Conservation (phyloP, 1,140 invertebrate genomes). For the Centruroides sculpturatus region DNA sequence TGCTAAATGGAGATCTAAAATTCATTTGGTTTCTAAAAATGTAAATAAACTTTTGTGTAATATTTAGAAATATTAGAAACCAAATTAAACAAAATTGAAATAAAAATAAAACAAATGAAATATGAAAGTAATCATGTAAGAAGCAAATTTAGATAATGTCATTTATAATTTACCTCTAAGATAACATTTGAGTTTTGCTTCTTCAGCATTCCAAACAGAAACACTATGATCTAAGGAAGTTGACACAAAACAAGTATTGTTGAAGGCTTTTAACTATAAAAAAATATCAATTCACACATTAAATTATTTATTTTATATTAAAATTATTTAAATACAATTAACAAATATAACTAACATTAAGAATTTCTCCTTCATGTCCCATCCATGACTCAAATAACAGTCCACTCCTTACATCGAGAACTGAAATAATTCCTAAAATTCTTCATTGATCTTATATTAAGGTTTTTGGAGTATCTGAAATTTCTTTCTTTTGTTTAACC, state of each 20-base stretch:
- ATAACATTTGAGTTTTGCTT: conserved; percentile 67
- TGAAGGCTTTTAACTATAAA: conserved; percentile 36
- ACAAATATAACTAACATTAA: conserved; percentile 18
- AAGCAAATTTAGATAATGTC: neutral
- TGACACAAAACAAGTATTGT: conserved; percentile 64
- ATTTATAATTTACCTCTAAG: conserved; percentile 50
- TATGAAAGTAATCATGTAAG: conserved; percentile 27
- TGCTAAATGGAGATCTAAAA: too few species aligned
- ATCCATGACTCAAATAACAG: conserved; percentile 68
- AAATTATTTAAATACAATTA: neutral
- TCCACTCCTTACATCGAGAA: conserved; percentile 73
- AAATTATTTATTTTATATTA: neutral
- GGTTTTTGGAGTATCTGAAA: too few species aligned
- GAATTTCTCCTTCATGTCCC: conserved; percentile 76
- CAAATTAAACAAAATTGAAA: too few species aligned
- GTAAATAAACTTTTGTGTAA: too few species aligned
- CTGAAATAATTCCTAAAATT: conserved; percentile 51
- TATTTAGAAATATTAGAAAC: too few species aligned
- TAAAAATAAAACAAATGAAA: neutral
- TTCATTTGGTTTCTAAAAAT: too few species aligned
- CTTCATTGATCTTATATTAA: too few species aligned
- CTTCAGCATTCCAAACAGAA: conserved; percentile 65
- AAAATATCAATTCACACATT: neutral
- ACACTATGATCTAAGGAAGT: conserved; percentile 82
- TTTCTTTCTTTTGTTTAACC: too few species aligned